Percentiles rank a stretch among this genome's conserved stretches.
phyloP scores from a whole-genome alignment of 2,888 invertebrate genomes.

The Oasisia sp. region DNA sequence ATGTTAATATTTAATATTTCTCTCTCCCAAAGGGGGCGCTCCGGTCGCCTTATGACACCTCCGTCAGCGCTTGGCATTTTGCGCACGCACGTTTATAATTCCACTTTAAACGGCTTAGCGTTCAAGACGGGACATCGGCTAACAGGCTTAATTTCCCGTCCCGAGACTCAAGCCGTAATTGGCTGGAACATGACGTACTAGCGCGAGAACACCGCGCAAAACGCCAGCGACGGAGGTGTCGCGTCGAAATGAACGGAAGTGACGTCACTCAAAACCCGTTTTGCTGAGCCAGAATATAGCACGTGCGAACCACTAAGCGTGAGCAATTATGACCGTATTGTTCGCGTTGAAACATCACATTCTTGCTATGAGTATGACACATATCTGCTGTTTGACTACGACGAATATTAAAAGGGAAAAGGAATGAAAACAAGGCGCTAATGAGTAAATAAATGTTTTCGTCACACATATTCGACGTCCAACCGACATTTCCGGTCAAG shows the following conservation, averaged over 20 bases:
- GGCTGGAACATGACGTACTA: not conserved
- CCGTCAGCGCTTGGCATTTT: not conserved
- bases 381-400: not conserved
- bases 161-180: not conserved
- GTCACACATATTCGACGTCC: not conserved
- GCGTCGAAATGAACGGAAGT: not conserved
- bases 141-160: not conserved
- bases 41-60: not conserved
- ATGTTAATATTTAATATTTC: constrained; percentile 17
- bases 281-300: not conserved
- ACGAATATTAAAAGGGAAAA: not conserved
- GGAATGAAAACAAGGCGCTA: not conserved
- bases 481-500: not conserved
- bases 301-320: not conserved
- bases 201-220: not conserved
- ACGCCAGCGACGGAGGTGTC: not conserved
- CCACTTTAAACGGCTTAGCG: not conserved
- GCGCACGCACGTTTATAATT: constrained; percentile 8
- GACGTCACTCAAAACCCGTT: not conserved
- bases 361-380: constrained; percentile 10
- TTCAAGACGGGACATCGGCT: not conserved
- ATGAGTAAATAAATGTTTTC: not conserved
- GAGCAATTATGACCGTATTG: constrained; percentile 1
- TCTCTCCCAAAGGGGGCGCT: not conserved
- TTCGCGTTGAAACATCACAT: not conserved